These are phyloP conservation scores for Setipinna tenuifilis DNA, from an alignment of 2,797 vertebrate species.

Conservation along the genomic window DNA sequence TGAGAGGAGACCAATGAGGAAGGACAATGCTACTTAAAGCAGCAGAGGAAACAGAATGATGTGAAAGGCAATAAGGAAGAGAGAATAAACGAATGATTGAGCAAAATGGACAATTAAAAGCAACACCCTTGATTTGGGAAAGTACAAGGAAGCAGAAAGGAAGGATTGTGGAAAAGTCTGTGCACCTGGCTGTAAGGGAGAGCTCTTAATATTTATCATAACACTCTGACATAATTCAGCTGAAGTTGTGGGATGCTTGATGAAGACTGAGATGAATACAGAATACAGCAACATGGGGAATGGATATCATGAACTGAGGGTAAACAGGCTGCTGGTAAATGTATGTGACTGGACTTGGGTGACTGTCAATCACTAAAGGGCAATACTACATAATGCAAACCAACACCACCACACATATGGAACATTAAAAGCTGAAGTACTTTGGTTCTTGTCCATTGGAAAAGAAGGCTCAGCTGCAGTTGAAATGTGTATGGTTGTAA, in stretches of 20 bases:
- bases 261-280: not conserved
- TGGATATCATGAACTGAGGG: not conserved
- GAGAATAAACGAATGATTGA: not conserved
- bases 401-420: not conserved
- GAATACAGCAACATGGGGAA: not conserved
- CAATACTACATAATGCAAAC: not conserved
- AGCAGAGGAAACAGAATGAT: not conserved
- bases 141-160: not conserved
- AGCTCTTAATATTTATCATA: not conserved
- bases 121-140: not conserved
- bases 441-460: not conserved
- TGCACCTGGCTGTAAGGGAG: not conserved
- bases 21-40: not conserved
- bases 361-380: not conserved
- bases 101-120: constrained; percentile 16
- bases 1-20: not conserved
- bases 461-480: not conserved
- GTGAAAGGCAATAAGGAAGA: constrained; percentile 44
- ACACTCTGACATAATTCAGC: not conserved
- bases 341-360: constrained; percentile 9
- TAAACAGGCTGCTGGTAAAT: not conserved
- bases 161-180: not conserved
- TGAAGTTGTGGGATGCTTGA: not conserved
- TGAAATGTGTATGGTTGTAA: not conserved
- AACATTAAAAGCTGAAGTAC: not conserved